Conservation (phyloP, 2,797 vertebrate species). For the Lacerta viridis region DNA sequence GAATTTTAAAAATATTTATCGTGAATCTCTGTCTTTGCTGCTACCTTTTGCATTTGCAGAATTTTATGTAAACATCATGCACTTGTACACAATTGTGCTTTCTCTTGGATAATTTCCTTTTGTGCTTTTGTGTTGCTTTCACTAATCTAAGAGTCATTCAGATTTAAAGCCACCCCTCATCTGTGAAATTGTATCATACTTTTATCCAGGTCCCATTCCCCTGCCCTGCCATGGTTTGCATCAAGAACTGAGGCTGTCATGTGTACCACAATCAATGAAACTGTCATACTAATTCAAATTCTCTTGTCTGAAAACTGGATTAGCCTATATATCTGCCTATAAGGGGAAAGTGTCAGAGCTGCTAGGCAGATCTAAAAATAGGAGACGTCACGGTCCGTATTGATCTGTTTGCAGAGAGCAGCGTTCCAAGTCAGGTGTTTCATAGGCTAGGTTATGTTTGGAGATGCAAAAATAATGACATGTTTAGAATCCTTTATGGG, state of each 20-base stretch:
- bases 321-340: neutral
- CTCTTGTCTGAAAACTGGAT: constrained; percentile 14
- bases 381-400: accelerated
- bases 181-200: neutral
- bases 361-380: neutral
- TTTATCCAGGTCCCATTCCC: neutral
- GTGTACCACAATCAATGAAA: neutral
- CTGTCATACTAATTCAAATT: constrained; percentile 21
- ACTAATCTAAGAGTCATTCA: neutral
- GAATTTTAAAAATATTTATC: neutral
- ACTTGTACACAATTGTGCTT: neutral
- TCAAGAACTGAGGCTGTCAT: neutral
- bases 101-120: neutral
- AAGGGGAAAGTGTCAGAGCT: neutral
- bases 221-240: neutral
- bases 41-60: neutral
- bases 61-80: neutral
- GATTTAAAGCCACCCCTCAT: neutral
- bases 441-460: constrained; percentile 12
- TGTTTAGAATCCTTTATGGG: constrained; percentile 22
- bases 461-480: constrained; percentile 32
- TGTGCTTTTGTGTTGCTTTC: neutral
- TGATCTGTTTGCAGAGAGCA: constrained; percentile 25
- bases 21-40: neutral
- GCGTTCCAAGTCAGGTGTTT: constrained; percentile 19